A percentile compares a stretch with the other conserved stretches of the same genome.
These are phyloP conservation scores for Chalcosyrphus nemorum DNA, from an alignment of 2,888 invertebrate species.

Conservation along the genomic window DNA sequence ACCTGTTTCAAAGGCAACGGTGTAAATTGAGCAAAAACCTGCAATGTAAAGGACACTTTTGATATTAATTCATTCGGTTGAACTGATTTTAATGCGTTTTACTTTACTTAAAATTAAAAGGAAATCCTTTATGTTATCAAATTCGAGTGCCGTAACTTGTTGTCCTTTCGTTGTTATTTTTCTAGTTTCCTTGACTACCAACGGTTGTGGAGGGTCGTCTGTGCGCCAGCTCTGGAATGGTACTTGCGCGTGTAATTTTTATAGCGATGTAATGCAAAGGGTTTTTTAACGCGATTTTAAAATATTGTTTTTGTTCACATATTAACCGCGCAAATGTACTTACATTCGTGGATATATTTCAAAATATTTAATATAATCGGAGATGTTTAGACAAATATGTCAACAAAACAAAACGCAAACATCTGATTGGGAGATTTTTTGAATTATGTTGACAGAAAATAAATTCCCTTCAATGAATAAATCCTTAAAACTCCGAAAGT, in stretches of 20 bases:
- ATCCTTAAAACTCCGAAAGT: no score
- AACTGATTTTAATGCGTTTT: constrained; percentile 2
- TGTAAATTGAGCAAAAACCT: constrained; percentile 50
- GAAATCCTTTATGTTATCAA: constrained; percentile 54
- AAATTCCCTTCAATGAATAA: no score
- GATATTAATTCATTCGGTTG: not conserved
- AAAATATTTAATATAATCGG: not conserved
- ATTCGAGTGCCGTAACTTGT: constrained; percentile 65
- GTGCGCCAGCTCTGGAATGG: constrained; percentile 37
- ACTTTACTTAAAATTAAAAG: constrained; percentile 29
- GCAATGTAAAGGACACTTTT: not conserved
- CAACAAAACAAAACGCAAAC: not conserved
- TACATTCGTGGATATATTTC: no score
- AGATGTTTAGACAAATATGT: not conserved
- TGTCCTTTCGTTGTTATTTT: constrained; percentile 72
- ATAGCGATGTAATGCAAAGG: not conserved
- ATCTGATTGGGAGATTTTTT: not conserved
- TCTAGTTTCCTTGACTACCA: constrained; percentile 71
- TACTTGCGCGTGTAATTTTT: constrained; percentile 42
- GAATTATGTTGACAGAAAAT: no score
- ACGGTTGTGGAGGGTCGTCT: not conserved
- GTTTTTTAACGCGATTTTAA: not conserved
- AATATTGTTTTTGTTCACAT: not conserved
- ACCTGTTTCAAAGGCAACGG: constrained; percentile 54
- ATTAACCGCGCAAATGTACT: no score